These are phyloP conservation scores for Loris lydekkerianus DNA, from an alignment of 2,797 vertebrate genomes.

Conservation along the genomic window DNA sequence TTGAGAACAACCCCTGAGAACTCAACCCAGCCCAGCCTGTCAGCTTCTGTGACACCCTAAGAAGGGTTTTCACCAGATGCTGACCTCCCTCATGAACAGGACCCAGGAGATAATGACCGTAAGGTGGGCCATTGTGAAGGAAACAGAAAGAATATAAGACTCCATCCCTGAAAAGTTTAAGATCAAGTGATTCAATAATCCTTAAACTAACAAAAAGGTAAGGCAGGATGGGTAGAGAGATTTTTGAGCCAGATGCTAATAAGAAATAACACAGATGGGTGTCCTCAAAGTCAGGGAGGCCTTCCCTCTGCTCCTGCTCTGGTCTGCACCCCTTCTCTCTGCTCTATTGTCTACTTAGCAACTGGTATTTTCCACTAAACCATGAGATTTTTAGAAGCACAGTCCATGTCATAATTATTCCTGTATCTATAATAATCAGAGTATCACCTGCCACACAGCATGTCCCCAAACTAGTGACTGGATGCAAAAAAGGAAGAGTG, in stretches of 20 bases:
- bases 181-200: neutral
- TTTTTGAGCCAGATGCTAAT: neutral
- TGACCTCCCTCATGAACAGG: neutral
- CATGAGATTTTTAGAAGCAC: neutral
- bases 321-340: neutral
- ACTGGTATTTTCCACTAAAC: neutral
- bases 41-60: too few species aligned
- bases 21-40: neutral
- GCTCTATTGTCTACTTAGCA: accelerated
- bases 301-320: neutral
- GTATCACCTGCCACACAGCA: neutral
- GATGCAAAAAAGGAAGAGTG: neutral
- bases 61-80: neutral
- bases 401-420: neutral
- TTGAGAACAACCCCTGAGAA: neutral
- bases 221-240: neutral
- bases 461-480: neutral
- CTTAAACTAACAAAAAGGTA: neutral
- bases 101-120: neutral
- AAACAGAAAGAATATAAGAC: neutral
- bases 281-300: too few species aligned
- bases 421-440: neutral
- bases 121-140: neutral
- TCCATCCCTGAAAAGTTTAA: neutral
- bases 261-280: neutral